A percentile compares a stretch with the other conserved stretches of the same genome.
phyloP scores from a whole-genome alignment of 2,888 invertebrate genomes.

The Lasioglossum malachurum region DNA sequence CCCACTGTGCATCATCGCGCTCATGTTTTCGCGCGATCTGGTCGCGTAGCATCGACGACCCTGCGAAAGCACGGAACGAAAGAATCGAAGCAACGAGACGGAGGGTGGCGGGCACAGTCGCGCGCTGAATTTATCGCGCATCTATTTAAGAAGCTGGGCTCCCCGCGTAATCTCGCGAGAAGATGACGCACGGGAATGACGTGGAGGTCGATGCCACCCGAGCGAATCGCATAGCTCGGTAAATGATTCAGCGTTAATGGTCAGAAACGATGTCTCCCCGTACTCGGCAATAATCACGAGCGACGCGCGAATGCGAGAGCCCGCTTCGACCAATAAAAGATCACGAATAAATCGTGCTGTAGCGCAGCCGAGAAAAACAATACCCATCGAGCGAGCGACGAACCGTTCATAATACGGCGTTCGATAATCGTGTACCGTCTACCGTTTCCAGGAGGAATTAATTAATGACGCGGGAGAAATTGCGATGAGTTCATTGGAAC shows the following conservation, averaged over 20 bases:
- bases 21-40: background rate
- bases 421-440: constrained; percentile 29
- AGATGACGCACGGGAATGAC: constrained; percentile 28
- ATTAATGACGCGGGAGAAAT: constrained; percentile 23
- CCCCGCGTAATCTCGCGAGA: constrained; percentile 35
- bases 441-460: constrained; percentile 15
- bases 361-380: background rate
- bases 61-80: constrained; percentile 1
- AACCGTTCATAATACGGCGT: constrained; percentile 33
- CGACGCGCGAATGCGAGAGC: constrained; percentile 6
- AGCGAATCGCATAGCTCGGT: constrained; percentile 35
- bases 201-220: constrained; percentile 58
- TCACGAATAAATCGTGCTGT: constrained; percentile 28
- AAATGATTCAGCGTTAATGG: constrained; percentile 54
- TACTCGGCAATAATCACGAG: constrained; percentile 31
- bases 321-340: constrained; percentile 27
- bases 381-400: background rate
- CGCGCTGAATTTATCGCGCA: constrained; percentile 45
- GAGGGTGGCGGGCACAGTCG: constrained; percentile 8
- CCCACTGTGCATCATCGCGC: background rate
- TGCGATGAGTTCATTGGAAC: background rate
- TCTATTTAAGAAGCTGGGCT: constrained; percentile 50
- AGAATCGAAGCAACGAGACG: constrained; percentile 21
- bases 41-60: background rate
- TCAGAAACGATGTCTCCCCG: constrained; percentile 16